phyloP scores from a whole-genome alignment of 1,140 invertebrate genomes.

The Drosophila micromelanica region DNA sequence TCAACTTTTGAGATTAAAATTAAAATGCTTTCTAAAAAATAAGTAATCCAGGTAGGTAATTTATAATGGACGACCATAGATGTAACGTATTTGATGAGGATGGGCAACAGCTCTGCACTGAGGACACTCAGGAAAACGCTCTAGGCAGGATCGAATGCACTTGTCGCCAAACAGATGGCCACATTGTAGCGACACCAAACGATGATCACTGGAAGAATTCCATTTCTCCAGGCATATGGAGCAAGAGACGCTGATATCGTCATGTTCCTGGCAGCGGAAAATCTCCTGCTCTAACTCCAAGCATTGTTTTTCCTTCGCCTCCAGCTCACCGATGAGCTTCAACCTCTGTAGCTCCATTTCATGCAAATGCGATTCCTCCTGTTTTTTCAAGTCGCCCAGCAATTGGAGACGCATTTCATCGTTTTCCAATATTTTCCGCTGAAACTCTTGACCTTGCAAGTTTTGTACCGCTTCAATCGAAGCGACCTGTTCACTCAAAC shows the following conservation, averaged over 20 bases:
- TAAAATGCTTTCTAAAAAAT: too few relatives aligned
- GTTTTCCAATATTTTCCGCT: not conserved
- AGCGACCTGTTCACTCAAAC: not conserved
- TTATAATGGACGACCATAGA: slow-evolving; percentile 4
- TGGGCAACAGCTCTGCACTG: not conserved
- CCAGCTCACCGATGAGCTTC: not conserved
- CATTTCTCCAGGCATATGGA: slow-evolving; percentile 6
- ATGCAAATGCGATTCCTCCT: slow-evolving; percentile 4
- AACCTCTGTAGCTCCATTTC: not conserved
- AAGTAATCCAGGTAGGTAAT: too few relatives aligned
- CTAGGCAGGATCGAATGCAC: not conserved
- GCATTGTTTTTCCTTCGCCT: not conserved
- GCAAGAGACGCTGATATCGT: not conserved
- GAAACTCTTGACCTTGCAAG: not conserved
- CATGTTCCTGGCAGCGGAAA: not conserved
- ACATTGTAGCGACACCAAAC: not conserved
- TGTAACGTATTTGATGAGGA: not conserved
- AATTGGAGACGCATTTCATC: not conserved
- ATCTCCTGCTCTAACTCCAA: slow-evolving; percentile 2
- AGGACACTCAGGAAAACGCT: not conserved
- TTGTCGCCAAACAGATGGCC: slow-evolving; percentile 15
- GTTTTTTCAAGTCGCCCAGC: not conserved
- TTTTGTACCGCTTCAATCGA: not conserved
- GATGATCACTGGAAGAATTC: not conserved
- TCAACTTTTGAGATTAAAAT: too few relatives aligned